Evolutionary conservation across 1,140 invertebrate species (phyloP).

Genomic region (Brachionus manjavacas): DNA sequence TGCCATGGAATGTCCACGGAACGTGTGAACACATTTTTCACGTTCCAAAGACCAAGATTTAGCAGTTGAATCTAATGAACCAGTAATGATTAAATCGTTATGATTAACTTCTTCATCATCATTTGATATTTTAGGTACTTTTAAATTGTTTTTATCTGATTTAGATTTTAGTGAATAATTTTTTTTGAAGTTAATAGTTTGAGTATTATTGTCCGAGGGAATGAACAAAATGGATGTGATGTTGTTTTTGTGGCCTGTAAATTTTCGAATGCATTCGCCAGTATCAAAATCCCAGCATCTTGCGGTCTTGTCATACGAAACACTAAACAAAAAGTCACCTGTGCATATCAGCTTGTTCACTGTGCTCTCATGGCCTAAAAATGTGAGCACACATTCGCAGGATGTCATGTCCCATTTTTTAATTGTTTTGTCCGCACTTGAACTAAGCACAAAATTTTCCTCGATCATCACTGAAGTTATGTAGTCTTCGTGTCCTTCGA

Average conservation of each 20-base stretch:
- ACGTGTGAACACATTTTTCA: conserved; percentile 56
- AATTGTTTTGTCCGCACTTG: conserved; percentile 61
- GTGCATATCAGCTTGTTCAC: conserved; percentile 61
- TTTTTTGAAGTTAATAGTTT: background rate
- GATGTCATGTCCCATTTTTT: conserved; percentile 62
- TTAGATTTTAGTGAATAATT: background rate
- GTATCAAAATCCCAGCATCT: conserved; percentile 61
- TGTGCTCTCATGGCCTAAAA: conserved; percentile 58
- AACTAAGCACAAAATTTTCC: conserved; percentile 60
- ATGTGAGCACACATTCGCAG: conserved; percentile 58
- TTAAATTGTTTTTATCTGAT: background rate
- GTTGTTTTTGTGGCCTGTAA: conserved; percentile 60
- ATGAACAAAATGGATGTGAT: conserved; percentile 62
- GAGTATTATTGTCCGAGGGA: conserved; percentile 50
- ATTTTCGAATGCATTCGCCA: conserved; percentile 55
- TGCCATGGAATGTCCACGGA: conserved; percentile 58
- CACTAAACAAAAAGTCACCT: conserved; percentile 61
- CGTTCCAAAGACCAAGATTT: conserved; percentile 60
- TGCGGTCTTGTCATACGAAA: conserved; percentile 61
- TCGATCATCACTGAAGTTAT: conserved; percentile 60
- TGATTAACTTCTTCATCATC: conserved; percentile 44
- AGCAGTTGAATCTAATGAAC: conserved; percentile 59
- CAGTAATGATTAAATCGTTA: conserved; percentile 59
- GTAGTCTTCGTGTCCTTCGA: conserved; percentile 59
- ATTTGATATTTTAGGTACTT: background rate